Evolutionary conservation across 2,113 vertebrate species (phyloP).

Genomic region (Gambusia holbrooki): DNA sequence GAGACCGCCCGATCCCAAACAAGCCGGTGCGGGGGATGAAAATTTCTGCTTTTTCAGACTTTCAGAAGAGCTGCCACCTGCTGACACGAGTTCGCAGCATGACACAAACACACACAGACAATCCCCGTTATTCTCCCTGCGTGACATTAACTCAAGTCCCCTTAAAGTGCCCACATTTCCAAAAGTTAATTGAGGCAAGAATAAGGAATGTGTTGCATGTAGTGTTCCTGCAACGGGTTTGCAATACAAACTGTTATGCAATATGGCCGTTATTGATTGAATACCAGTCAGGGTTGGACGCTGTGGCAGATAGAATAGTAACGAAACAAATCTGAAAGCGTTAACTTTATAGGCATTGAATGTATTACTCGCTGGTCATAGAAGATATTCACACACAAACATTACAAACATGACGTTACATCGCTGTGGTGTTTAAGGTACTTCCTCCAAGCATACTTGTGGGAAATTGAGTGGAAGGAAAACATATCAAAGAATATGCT

Average conservation of each 20-base stretch:
- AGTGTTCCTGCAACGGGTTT: no score
- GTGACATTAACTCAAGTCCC: neutral
- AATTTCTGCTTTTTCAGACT: slow-evolving; percentile 14
- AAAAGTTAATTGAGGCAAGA: neutral
- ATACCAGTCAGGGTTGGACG: no score
- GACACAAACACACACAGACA: neutral
- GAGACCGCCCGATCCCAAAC: slow-evolving; percentile 9
- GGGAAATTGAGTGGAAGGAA: no score
- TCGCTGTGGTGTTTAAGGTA: no score
- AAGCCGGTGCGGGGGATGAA: slow-evolving; percentile 14
- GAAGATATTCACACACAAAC: no score
- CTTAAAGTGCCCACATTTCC: neutral
- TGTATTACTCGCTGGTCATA: no score
- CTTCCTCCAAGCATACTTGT: no score
- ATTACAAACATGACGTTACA: no score
- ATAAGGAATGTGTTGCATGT: neutral
- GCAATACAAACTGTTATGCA: no score
- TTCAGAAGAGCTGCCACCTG: slow-evolving; percentile 6
- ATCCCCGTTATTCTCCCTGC: neutral
- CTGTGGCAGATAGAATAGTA: no score
- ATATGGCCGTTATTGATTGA: no score
- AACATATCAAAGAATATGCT: no score
- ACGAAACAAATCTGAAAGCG: neutral
- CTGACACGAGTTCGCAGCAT: neutral
- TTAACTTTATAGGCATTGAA: neutral